phyloP scores from a whole-genome alignment of 2,113 vertebrate genomes.

The Nerophis lumbriciformis region DNA sequence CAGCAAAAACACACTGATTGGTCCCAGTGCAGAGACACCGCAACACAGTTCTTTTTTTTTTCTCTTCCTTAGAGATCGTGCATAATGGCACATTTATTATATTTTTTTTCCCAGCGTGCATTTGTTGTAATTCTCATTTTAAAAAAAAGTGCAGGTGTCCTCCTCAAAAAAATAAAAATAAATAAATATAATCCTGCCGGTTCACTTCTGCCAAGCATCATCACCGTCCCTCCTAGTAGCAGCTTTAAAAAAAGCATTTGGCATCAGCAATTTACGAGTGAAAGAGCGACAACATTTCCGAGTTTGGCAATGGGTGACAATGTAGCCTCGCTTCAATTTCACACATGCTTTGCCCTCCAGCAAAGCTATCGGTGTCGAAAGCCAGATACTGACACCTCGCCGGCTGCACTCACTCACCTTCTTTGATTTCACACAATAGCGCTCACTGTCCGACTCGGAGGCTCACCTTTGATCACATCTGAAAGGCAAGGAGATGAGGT shows the following conservation, averaged over 20 bases:
- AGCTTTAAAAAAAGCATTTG: neutral
- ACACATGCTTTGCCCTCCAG: conserved; percentile 15
- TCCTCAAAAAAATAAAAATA: neutral
- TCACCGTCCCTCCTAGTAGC: neutral
- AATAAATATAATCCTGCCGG: neutral
- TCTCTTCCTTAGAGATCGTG: conserved; percentile 20
- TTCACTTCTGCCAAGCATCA: conserved; percentile 15
- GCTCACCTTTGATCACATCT: conserved; percentile 10
- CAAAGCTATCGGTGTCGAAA: conserved; percentile 13
- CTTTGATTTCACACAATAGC: conserved; percentile 19
- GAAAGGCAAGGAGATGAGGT: conserved; percentile 4
- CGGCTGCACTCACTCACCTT: conserved; percentile 7
- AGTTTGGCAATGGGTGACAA: conserved; percentile 11
- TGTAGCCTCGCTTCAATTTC: conserved; percentile 10
- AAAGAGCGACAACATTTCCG: conserved; percentile 7
- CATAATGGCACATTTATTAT: conserved; percentile 42
- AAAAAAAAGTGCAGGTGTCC: conserved; percentile 15
- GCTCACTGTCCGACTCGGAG: conserved; percentile 8
- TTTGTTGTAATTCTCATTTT: conserved; percentile 23
- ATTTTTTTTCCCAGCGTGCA: conserved; percentile 15
- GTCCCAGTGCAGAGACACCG: conserved; percentile 55
- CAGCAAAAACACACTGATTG: conserved; percentile 59
- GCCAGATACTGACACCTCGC: conserved; percentile 1
- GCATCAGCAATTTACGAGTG: neutral
- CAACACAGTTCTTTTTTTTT: conserved; percentile 20